Percentiles rank a stretch among this genome's conserved stretches.
Conservation (phyloP, 2,888 invertebrate species). For the Heterodera filipjevi region DNA sequence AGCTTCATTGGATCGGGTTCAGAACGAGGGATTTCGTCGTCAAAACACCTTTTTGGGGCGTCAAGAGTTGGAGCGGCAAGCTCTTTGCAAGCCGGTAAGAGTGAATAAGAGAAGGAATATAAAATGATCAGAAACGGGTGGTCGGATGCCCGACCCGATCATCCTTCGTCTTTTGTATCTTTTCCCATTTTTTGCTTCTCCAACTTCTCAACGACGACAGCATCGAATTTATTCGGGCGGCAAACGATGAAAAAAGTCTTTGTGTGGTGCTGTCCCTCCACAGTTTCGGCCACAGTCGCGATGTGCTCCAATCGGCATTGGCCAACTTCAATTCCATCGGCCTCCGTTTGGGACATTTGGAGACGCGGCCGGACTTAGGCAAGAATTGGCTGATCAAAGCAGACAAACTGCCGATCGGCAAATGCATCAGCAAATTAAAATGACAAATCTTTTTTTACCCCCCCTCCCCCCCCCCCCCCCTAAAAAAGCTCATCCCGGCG, state of each 20-base stretch:
- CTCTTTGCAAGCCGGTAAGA: constrained; percentile 46
- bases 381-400: not conserved
- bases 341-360: constrained; percentile 53
- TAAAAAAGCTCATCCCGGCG: constrained; percentile 33
- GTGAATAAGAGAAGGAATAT: too few relatives aligned
- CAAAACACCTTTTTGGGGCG: constrained; percentile 54
- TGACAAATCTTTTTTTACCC: not conserved
- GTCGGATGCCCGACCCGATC: not conserved
- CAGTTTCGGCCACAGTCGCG: constrained; percentile 41
- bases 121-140: not conserved
- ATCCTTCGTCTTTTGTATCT: not conserved
- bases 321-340: constrained; percentile 42
- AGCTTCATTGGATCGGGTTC: constrained; percentile 43
- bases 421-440: too few relatives aligned
- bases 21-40: constrained; percentile 50
- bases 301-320: constrained; percentile 47
- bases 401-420: not conserved
- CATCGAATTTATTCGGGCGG: constrained; percentile 56
- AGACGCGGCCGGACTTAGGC: constrained; percentile 50
- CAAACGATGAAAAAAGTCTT: constrained; percentile 41
- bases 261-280: constrained; percentile 50
- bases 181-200: constrained; percentile 45
- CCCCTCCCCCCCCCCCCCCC: not conserved
- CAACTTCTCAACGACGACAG: constrained; percentile 62
- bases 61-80: constrained; percentile 49